phyloP scores from a whole-genome alignment of 2,888 invertebrate genomes.

The Urechis unicinctus region DNA sequence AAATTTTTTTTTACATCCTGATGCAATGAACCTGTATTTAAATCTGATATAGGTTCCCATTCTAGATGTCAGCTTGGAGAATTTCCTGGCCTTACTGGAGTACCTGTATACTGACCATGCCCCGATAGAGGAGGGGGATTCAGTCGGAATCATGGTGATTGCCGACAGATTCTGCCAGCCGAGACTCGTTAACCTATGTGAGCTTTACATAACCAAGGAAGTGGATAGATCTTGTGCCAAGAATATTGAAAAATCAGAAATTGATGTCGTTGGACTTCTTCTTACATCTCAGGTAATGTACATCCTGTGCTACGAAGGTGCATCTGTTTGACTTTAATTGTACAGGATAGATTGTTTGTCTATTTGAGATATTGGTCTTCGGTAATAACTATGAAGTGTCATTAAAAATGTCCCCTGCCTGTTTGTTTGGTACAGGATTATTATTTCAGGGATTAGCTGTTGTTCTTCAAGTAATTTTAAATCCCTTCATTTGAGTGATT shows the following conservation, averaged over 20 bases:
- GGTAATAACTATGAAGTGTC: not conserved
- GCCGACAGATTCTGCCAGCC: constrained; percentile 36
- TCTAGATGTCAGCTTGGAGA: constrained; percentile 24
- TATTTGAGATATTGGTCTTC: not conserved
- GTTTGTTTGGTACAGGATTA: not conserved
- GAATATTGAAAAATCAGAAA: constrained; percentile 35
- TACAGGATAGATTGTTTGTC: no score
- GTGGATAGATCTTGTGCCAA: constrained; percentile 31
- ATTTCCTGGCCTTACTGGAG: constrained; percentile 36
- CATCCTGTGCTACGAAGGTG: no score
- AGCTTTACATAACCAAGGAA: constrained; percentile 42
- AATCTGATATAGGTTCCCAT: not conserved
- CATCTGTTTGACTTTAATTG: no score
- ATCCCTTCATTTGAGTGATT: not conserved
- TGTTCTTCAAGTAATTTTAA: not conserved
- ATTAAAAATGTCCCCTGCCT: not conserved
- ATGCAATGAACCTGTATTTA: no score
- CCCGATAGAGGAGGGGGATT: constrained; percentile 36
- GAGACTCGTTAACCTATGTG: constrained; percentile 39
- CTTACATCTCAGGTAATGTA: constrained; percentile 35
- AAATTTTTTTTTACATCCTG: not conserved
- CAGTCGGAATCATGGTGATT: constrained; percentile 33
- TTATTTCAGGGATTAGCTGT: no score
- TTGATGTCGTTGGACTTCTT: constrained; percentile 39
- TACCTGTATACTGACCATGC: constrained; percentile 45